phyloP scores from a whole-genome alignment of 2,888 invertebrate species.

The Galeopsomyia nigrocyanea region DNA sequence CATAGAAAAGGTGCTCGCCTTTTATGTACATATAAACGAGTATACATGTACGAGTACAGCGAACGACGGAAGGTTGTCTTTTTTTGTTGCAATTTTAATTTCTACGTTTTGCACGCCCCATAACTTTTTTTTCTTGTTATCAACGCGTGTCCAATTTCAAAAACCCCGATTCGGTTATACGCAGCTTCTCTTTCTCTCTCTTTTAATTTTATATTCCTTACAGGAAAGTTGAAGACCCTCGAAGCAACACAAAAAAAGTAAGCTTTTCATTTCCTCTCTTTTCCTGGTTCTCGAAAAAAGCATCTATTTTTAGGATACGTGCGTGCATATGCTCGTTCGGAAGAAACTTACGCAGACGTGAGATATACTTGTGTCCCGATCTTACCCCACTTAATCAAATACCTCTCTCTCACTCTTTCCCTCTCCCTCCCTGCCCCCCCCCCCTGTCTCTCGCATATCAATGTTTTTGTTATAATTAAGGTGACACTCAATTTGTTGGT shows the following conservation, averaged over 20 bases:
- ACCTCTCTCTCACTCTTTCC: constrained; percentile 6
- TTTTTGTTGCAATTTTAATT: constrained; percentile 5
- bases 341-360: background rate
- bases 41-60: constrained; percentile 48
- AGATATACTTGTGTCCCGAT: background rate
- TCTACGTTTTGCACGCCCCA: constrained; percentile 25
- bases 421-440: constrained; percentile 34
- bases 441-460: constrained; percentile 26
- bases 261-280: constrained; percentile 8
- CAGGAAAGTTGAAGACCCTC: constrained; percentile 15
- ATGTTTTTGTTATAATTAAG: constrained; percentile 16
- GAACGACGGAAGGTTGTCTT: constrained; percentile 41
- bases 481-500: constrained; percentile 42
- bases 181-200: constrained; percentile 29
- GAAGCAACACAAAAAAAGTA: background rate
- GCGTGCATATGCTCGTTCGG: constrained; percentile 9
- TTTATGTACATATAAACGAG: constrained; percentile 48
- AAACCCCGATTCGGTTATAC: background rate
- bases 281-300: constrained; percentile 9
- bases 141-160: no score
- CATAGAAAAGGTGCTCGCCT: constrained; percentile 47
- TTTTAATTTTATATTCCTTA: background rate
- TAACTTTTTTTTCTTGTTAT: constrained; percentile 4
- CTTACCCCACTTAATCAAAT: background rate
- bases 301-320: constrained; percentile 3